phyloP scores from a whole-genome alignment of 2,797 vertebrate genomes.

The Hypotaenidia philippensis region DNA sequence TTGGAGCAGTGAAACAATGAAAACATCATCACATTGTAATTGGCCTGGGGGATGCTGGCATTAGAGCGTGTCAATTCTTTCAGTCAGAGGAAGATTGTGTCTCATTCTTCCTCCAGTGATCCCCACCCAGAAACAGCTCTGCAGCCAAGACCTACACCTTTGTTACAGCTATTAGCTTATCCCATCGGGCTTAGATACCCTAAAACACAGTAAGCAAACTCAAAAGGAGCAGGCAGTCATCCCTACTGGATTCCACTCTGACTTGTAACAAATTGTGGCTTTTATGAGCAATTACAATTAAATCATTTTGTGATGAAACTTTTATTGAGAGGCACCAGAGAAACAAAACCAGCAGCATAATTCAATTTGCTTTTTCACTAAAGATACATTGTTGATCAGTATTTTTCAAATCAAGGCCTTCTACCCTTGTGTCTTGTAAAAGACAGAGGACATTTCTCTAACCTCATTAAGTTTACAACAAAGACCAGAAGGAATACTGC shows the following conservation, averaged over 20 bases:
- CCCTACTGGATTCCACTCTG: neutral
- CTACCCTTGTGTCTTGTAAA: constrained; percentile 18
- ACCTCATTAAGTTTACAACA: constrained; percentile 70
- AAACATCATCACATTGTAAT: neutral
- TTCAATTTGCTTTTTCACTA: constrained; percentile 42
- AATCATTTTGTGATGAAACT: constrained; percentile 29
- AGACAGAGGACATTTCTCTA: constrained; percentile 63
- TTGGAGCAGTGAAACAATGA: constrained; percentile 15
- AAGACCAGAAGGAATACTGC: constrained; percentile 70
- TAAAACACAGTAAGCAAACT: neutral
- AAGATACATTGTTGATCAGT: constrained; percentile 30
- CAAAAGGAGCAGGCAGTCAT: neutral
- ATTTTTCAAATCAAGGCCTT: constrained; percentile 34
- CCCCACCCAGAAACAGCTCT: neutral
- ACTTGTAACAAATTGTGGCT: neutral
- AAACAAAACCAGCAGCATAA: constrained; percentile 40
- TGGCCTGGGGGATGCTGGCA: neutral
- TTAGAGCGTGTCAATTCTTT: neutral
- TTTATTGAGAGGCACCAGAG: neutral
- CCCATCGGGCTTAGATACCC: neutral
- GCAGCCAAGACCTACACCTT: neutral
- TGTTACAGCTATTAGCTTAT: neutral
- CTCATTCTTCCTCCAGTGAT: neutral
- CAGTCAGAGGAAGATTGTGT: neutral
- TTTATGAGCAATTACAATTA: constrained; percentile 36